Conservation (phyloP, 2,888 invertebrate genomes). For the Cantharis flavilabris region DNA sequence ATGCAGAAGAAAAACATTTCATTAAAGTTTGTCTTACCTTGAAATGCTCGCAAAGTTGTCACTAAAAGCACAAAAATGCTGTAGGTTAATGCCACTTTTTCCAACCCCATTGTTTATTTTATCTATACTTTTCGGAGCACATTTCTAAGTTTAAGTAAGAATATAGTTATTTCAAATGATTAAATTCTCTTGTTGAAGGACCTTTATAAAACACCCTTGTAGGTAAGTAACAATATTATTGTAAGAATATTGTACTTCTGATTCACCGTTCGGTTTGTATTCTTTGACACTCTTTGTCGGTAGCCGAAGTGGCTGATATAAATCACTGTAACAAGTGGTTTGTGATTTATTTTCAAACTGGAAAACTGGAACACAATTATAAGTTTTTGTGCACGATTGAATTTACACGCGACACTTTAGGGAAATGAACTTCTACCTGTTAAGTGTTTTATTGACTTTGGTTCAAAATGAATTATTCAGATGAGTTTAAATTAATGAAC, state of each 20-base stretch:
- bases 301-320: constrained; percentile 34
- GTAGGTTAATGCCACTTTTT: constrained; percentile 12
- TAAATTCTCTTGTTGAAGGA: background rate
- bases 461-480: constrained; percentile 15
- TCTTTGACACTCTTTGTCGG: constrained; percentile 33
- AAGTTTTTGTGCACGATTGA: constrained; percentile 24
- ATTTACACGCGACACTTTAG: constrained; percentile 21
- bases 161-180: constrained; percentile 7
- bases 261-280: constrained; percentile 11
- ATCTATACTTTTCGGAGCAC: constrained; percentile 20
- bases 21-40: constrained; percentile 24
- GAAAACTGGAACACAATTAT: constrained; percentile 33
- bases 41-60: constrained; percentile 31
- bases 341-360: constrained; percentile 36
- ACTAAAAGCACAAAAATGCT: constrained; percentile 22
- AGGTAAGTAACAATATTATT: constrained; percentile 4
- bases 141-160: constrained; percentile 4
- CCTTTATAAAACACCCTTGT: background rate
- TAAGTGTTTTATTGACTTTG: constrained; percentile 19
- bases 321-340: constrained; percentile 46
- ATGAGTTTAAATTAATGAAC: background rate
- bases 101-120: constrained; percentile 16
- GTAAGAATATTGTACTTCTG: constrained; percentile 8
- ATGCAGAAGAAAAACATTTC: background rate
- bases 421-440: constrained; percentile 18